Evolutionary conservation across 2,113 vertebrate genomes (phyloP).

Genomic region (Papio anubis): DNA sequence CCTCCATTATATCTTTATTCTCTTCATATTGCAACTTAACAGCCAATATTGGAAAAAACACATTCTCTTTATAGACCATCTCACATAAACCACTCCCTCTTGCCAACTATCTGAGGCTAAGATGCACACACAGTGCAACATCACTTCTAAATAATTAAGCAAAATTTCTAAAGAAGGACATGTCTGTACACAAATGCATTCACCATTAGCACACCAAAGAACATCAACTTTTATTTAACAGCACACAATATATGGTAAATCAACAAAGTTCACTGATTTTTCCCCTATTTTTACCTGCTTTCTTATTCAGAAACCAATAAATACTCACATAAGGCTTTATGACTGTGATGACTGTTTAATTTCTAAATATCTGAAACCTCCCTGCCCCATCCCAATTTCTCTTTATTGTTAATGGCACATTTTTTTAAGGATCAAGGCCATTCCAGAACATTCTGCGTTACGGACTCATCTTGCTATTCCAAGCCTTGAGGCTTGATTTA

Average conservation of each 20-base stretch:
- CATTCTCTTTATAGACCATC: background rate
- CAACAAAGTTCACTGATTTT: background rate
- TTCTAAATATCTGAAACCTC: background rate
- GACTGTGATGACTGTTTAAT: too few species aligned
- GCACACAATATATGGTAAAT: background rate
- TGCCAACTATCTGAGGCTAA: background rate
- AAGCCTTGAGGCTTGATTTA: background rate
- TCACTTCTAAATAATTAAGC: background rate
- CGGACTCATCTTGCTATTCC: background rate
- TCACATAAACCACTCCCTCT: background rate
- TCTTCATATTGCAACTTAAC: background rate
- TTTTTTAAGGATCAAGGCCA: background rate
- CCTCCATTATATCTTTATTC: background rate
- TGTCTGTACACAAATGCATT: background rate
- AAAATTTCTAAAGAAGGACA: background rate
- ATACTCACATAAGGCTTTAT: background rate
- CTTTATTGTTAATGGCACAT: background rate
- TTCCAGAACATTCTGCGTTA: background rate
- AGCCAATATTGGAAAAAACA: background rate
- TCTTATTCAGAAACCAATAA: background rate
- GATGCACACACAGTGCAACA: background rate
- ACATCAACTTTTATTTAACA: background rate
- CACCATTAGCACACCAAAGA: background rate
- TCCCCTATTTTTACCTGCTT: too few species aligned
- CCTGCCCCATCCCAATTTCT: background rate